Evolutionary conservation across 2,113 vertebrate species (phyloP), one percentile per base, ranked within the genome.

Genomic region (Centropus bengalensis): DNA sequence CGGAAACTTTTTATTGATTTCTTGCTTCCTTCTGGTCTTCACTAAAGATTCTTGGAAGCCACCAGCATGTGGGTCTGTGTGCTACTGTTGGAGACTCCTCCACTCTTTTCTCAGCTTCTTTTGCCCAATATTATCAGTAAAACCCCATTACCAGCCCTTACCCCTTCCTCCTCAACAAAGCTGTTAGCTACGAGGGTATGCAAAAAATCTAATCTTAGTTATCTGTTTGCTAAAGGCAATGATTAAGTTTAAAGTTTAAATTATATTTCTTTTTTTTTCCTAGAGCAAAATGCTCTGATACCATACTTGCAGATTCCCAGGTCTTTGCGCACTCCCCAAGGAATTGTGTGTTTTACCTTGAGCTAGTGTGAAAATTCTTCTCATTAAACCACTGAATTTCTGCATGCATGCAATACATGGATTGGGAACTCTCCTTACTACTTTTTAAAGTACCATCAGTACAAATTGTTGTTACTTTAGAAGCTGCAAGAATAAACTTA

Each of bases 161-260:
- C 16, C 22, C 22, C 63, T 40, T 21, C 30, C 40, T 89, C 78
- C 69, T 91, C 70, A 78, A 36, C 24, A 84, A 86, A 87, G 32
- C 47, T 78, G 42, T 91, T 79, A 94, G 24, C 60, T 86, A 42
- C 51, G 82, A 82, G 44, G 54, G 59, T 89, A 92, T 74, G 40
- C 42, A 91, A 95, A 96, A 90, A 82, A 71, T 47, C 73, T 79
- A 33, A 75, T 89, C 92, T 87, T 87, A 87, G 32, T 94, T 89
- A 64, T 85, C 62, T 87, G 32, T 89, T 84, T 49, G 44, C 52
- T 95, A 70, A 69, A 83, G 59, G 24, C 14, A 38, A 67, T 64
- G 73, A 86, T 94, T 94, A 93, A 92, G 79, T 64, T 82, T 90
- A 88, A 75, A 19, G 17, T 87, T 93, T 74, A 74, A 45, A 45